Evolutionary conservation across 1,140 invertebrate species (phyloP).

Genomic region (Sitophilus oryzae): DNA sequence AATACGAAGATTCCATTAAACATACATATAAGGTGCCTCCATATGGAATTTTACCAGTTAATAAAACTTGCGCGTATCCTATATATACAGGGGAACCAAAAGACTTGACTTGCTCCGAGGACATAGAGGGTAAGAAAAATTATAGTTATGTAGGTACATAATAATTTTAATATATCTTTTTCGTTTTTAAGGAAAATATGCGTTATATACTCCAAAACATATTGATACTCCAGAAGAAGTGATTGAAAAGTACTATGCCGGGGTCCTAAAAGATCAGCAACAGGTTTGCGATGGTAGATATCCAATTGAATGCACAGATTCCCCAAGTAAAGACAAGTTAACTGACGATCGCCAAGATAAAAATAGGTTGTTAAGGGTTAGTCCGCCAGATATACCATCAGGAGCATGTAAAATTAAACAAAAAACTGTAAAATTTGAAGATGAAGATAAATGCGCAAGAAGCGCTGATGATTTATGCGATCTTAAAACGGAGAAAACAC

Average conservation of each 20-base stretch:
- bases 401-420: constrained; percentile 31
- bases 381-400: constrained; percentile 30
- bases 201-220: constrained; percentile 37
- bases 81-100: constrained; percentile 33
- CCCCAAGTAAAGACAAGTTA: constrained; percentile 13
- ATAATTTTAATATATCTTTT: constrained; percentile 4
- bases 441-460: constrained; percentile 28
- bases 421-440: constrained; percentile 34
- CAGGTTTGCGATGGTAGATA: constrained; percentile 31
- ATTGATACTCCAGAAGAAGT: constrained; percentile 40
- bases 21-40: constrained; percentile 30
- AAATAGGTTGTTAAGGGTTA: constrained; percentile 35
- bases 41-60: constrained; percentile 35
- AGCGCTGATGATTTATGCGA: constrained; percentile 36
- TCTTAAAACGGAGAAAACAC: constrained; percentile 30
- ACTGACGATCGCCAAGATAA: constrained; percentile 10
- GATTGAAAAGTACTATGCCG: constrained; percentile 36
- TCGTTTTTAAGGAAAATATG: constrained; percentile 24
- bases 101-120: constrained; percentile 30
- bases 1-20: constrained; percentile 36
- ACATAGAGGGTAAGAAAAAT: constrained; percentile 24
- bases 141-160: background rate
- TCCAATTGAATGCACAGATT: constrained; percentile 29
- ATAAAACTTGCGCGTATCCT: constrained; percentile 34
- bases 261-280: constrained; percentile 33